Base-by-base conservation (phyloP, 2,113 vertebrate genomes). In the Struthio camelus region DNA sequence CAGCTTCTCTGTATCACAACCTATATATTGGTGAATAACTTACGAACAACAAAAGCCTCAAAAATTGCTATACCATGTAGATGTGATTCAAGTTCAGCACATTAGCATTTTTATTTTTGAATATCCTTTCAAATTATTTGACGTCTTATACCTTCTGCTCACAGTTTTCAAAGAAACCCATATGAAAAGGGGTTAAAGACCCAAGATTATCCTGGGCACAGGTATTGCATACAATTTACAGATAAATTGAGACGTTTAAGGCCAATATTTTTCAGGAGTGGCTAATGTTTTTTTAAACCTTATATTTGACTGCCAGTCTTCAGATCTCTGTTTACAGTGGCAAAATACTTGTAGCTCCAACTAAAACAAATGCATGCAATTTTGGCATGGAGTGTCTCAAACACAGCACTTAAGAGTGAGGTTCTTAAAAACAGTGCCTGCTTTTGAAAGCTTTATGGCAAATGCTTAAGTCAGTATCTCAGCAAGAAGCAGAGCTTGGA, bases 401-500 rank as follows among this genome's bases (percentile, higher is more conserved):
- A 27, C 22, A 40, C 5, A 71, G 53, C 19, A 22, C 82, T 40
- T 62, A 30, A 95, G 27, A 73, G 50, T 2, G 3, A 85, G 36
- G 44, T 9, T 87, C 70, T 66, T 34, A 32, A 46, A 92, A 71
- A 84, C 69, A 79, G 56, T 38, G 66, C 25, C 54, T 89, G 30
- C 61, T 95, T 92, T 84, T 69, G 53, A 85, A 85, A 91, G 58
- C 46, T 91, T 77, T 65, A 82, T 25, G 71, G 73, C 40, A 93
- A 69, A 42, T 40, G 75, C 53, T 10, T 53, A 42, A 83, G 27
- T 25, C 42, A 69, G 23, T 38, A 50, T 76, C 69, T 78, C 70
- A 69, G 73, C 61, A 77, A 78, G 87, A 34, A 84, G 54, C 51
- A 83, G 27, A 85, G 28, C 34, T 77, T 54, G 36, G 58, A 50